phyloP scores from a whole-genome alignment of 2,888 invertebrate species.

The Nebria salina region DNA sequence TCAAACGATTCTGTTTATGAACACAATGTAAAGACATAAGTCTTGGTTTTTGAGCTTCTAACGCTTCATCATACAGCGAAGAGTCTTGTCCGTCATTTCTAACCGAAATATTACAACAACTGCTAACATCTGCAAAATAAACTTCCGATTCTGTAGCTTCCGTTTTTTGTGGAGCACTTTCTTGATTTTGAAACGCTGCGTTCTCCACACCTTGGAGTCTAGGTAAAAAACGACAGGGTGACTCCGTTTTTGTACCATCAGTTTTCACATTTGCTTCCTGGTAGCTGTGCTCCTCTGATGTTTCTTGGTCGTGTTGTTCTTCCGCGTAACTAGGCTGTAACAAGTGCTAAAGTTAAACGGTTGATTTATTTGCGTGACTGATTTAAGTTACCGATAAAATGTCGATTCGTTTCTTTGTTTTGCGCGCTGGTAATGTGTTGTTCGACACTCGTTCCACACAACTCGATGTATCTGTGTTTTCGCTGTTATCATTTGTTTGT shows the following conservation, averaged over 20 bases:
- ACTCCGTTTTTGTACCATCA: slow-evolving; percentile 53
- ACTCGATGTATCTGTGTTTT: slow-evolving; percentile 63
- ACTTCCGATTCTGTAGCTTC: slow-evolving; percentile 83
- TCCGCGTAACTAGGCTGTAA: slow-evolving; percentile 51
- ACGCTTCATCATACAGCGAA: slow-evolving; percentile 68
- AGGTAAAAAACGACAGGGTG: slow-evolving; percentile 59
- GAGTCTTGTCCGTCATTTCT: slow-evolving; percentile 67
- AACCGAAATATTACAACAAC: slow-evolving; percentile 81
- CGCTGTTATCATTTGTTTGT: slow-evolving; percentile 60
- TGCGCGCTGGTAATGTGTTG: slow-evolving; percentile 67
- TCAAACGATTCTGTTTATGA: slow-evolving; percentile 60
- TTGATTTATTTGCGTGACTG: slow-evolving; percentile 58
- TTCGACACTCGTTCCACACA: slow-evolving; percentile 62
- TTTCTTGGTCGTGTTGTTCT: slow-evolving; percentile 52
- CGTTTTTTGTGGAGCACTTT: slow-evolving; percentile 65
- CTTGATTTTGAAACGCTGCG: slow-evolving; percentile 78
- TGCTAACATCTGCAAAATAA: slow-evolving; percentile 87
- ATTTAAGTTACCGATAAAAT: slow-evolving; percentile 61
- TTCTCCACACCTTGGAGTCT: slow-evolving; percentile 80
- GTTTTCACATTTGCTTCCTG: slow-evolving; percentile 56
- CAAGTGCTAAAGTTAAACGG: slow-evolving; percentile 60
- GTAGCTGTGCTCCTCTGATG: slow-evolving; percentile 60
- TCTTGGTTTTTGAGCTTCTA: slow-evolving; percentile 60
- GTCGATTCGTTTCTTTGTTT: slow-evolving; percentile 67
- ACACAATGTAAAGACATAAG: slow-evolving; percentile 58